These are phyloP conservation scores for Osedax frankpressi DNA, from an alignment of 2,888 invertebrate species.

Conservation along the genomic window DNA sequence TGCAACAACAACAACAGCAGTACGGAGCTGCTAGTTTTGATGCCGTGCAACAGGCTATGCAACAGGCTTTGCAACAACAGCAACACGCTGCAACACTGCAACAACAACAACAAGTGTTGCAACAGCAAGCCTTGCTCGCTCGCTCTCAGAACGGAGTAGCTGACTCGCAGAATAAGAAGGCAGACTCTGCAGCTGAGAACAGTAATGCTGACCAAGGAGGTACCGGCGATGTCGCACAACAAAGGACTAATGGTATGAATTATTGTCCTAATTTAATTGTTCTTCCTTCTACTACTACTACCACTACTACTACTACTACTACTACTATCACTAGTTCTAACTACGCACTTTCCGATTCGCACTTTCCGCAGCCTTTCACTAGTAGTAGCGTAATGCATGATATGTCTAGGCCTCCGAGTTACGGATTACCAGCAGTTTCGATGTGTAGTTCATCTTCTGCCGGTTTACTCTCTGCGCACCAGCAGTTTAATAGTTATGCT, in stretches of 20 bases:
- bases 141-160: conserved; percentile 11
- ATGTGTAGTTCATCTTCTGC: conserved; percentile 1
- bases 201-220: conserved; percentile 2
- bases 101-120: conserved; percentile 5
- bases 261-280: no score
- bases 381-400: neutral
- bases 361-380: neutral
- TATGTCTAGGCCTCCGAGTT: conserved; percentile 5
- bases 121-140: conserved; percentile 5
- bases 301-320: neutral
- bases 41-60: conserved; percentile 5
- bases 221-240: neutral
- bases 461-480: conserved; percentile 24
- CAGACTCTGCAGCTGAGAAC: neutral
- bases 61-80: conserved; percentile 7
- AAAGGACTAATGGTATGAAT: neutral
- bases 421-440: neutral
- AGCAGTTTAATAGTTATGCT: conserved; percentile 26
- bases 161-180: neutral
- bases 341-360: neutral
- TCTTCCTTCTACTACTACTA: neutral
- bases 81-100: conserved; percentile 5
- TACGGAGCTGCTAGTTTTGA: neutral
- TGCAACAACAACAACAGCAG: conserved; percentile 19
- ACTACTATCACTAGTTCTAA: neutral